phyloP scores from a whole-genome alignment of 2,113 vertebrate genomes.

The Zapus hudsonius region DNA sequence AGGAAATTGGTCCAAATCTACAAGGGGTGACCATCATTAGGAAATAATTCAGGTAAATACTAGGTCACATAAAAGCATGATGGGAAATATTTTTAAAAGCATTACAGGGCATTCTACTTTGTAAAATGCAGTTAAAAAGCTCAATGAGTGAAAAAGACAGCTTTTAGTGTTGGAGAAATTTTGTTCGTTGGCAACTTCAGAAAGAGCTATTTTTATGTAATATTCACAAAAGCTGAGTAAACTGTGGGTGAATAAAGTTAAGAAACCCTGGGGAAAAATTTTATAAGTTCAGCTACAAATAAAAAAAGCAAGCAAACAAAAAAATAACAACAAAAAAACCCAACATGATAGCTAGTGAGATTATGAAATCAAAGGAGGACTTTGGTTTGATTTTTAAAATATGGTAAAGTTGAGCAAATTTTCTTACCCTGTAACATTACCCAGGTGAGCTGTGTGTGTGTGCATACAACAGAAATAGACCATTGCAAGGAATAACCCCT shows the following conservation, averaged over 20 bases:
- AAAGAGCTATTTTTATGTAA: not conserved
- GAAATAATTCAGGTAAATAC: not conserved
- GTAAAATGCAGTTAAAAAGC: not conserved
- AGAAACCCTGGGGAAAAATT: not conserved
- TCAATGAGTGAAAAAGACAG: not conserved
- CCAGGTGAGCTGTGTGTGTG: not conserved
- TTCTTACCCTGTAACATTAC: no score
- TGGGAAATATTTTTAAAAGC: not conserved
- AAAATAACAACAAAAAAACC: no score
- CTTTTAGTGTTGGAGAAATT: not conserved
- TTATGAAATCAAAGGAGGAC: no score
- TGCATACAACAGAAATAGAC: not conserved
- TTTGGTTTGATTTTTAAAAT: not conserved
- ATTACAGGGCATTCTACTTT: not conserved
- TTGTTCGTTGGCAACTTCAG: not conserved
- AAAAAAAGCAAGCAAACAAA: not conserved
- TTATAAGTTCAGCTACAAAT: fast-evolving
- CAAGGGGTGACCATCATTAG: not conserved
- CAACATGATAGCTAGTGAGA: not conserved
- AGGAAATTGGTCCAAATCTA: not conserved
- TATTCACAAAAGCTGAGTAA: not conserved
- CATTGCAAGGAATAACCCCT: no score
- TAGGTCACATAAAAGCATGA: not conserved
- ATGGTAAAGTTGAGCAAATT: not conserved
- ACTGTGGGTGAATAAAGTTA: not conserved